A percentile compares a stretch with the other conserved stretches of the same genome.
These are phyloP conservation scores for Numenius arquata DNA, from an alignment of 2,113 vertebrate genomes.

Conservation along the genomic window DNA sequence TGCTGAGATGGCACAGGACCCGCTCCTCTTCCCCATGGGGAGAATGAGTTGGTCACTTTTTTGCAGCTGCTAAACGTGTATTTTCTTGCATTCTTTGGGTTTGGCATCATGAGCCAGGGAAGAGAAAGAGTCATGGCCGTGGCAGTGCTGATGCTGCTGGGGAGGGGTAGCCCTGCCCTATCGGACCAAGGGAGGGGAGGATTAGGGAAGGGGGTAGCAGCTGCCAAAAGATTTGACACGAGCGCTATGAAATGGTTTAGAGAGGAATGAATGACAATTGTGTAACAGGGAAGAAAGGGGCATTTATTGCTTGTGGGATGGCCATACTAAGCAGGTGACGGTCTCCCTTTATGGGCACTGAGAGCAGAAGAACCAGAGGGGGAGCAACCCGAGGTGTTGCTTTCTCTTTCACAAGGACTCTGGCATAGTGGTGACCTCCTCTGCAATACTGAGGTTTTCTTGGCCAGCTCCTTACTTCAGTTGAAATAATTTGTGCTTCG, in stretches of 20 bases:
- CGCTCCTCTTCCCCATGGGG: neutral
- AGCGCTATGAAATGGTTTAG: slow-evolving; percentile 50
- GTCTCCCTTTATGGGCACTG: neutral
- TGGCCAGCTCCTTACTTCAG: neutral
- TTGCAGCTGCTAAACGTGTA: neutral
- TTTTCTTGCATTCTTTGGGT: neutral
- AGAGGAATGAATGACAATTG: slow-evolving; percentile 17
- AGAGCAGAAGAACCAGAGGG: neutral
- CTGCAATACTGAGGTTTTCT: neutral
- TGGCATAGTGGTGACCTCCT: neutral
- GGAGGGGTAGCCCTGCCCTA: neutral
- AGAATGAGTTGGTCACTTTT: neutral
- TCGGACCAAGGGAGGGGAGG: slow-evolving; percentile 1
- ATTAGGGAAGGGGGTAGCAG: neutral
- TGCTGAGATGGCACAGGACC: neutral
- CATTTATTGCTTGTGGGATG: neutral
- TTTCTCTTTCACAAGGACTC: neutral
- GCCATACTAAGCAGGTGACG: neutral
- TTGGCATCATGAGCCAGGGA: neutral
- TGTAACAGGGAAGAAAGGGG: slow-evolving; percentile 6
- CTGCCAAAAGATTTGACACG: slow-evolving; percentile 36
- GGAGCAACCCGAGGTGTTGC: neutral
- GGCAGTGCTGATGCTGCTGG: neutral
- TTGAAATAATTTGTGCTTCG: neutral
- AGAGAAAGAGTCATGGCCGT: neutral